Evolutionary conservation across 2,113 vertebrate species (phyloP).

Genomic region (Struthidea cinerea): DNA sequence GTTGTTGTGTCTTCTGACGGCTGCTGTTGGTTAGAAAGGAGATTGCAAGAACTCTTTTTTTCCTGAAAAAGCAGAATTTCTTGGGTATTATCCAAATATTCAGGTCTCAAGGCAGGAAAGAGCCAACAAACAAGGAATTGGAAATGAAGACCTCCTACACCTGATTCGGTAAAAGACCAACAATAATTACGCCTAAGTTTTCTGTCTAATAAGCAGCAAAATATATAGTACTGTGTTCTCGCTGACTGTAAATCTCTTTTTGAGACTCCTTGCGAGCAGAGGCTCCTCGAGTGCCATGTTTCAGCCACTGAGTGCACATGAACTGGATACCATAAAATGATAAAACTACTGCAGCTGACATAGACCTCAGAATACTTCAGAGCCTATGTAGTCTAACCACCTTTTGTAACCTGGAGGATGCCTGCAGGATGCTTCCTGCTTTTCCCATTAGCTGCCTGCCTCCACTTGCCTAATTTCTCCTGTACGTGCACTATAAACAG

Average conservation of each 20-base stretch:
- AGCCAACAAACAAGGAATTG: neutral
- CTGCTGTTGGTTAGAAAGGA: neutral
- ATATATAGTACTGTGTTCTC: neutral
- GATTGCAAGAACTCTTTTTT: neutral
- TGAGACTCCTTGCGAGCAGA: neutral
- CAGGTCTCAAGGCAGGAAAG: neutral
- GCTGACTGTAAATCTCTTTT: neutral
- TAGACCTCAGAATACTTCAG: neutral
- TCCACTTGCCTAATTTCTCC: neutral
- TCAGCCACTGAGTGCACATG: neutral
- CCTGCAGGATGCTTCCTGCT: neutral
- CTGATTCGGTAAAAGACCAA: neutral
- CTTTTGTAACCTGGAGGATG: neutral
- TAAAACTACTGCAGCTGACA: neutral
- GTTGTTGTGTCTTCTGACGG: neutral
- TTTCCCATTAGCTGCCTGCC: neutral
- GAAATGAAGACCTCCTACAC: neutral
- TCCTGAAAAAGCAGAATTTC: neutral
- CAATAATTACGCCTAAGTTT: neutral
- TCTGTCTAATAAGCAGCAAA: neutral
- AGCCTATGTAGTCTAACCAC: neutral
- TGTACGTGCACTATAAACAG: neutral
- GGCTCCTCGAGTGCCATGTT: neutral
- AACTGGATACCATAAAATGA: neutral
- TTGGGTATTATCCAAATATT: neutral